phyloP scores from a whole-genome alignment of 2,113 vertebrate species.

The Anhinga rufa region DNA sequence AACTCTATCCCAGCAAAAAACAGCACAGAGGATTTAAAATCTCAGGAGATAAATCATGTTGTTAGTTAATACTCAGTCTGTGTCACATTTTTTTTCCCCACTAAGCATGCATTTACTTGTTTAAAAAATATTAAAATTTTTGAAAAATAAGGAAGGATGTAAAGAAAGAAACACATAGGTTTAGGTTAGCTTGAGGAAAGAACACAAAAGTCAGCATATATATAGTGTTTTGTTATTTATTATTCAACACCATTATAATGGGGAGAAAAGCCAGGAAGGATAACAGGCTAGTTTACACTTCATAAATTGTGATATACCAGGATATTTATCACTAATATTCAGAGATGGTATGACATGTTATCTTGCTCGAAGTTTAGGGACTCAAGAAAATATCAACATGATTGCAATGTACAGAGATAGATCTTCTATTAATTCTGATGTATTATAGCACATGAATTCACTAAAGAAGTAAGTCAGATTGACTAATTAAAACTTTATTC shows the following conservation, averaged over 20 bases:
- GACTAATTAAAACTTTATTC: conserved; percentile 67
- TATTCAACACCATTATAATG: background rate
- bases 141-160: background rate
- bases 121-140: background rate
- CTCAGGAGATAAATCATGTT: background rate
- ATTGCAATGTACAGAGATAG: background rate
- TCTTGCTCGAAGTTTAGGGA: background rate
- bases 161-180: background rate
- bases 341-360: background rate
- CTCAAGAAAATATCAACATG: conserved; percentile 4
- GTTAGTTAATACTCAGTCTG: background rate
- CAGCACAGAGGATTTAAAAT: background rate
- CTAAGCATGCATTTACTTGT: background rate
- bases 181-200: background rate
- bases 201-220: background rate
- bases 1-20: too few relatives aligned
- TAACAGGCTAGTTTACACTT: conserved; percentile 1
- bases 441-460: background rate
- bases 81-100: background rate
- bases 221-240: background rate
- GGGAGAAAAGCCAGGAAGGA: background rate
- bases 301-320: background rate
- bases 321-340: conserved; percentile 17
- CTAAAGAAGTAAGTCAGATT: background rate
- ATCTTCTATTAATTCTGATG: conserved; percentile 12